These are phyloP conservation scores for Cryptoprocta ferox DNA, from an alignment of 2,797 vertebrate species.

Conservation along the genomic window DNA sequence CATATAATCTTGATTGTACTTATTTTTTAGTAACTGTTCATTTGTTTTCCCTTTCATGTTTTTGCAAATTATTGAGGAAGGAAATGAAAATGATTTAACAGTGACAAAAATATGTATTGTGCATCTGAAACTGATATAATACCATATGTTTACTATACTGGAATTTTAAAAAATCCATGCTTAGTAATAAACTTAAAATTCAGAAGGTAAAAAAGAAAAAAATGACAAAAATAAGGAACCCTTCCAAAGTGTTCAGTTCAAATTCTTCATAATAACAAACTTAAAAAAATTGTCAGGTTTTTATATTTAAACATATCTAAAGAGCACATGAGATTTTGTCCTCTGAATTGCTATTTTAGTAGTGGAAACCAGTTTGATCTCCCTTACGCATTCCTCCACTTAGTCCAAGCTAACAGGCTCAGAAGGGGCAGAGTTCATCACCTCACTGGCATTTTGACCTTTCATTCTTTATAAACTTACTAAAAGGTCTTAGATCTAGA, in stretches of 20 bases:
- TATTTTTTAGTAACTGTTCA: neutral
- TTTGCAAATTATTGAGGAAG: slow-evolving; percentile 6
- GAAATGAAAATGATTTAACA: slow-evolving; percentile 52
- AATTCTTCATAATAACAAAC: neutral
- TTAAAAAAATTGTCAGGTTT: neutral
- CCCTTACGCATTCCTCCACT: neutral
- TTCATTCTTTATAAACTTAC: slow-evolving; percentile 34
- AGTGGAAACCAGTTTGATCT: neutral
- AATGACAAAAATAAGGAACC: slow-evolving; percentile 26
- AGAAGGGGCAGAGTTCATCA: neutral
- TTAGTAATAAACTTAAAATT: neutral
- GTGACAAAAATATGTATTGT: slow-evolving; percentile 3
- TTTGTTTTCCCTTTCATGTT: slow-evolving; percentile 38
- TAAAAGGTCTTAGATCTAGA: neutral
- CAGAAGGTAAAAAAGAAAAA: neutral
- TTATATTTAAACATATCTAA: slow-evolving; percentile 25
- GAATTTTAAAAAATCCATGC: neutral
- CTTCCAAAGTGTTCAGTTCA: neutral
- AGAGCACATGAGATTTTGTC: slow-evolving; percentile 38
- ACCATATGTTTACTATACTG: neutral
- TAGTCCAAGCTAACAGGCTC: neutral
- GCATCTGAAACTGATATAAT: neutral
- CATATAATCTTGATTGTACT: neutral
- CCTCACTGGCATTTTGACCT: neutral
- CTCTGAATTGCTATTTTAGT: slow-evolving; percentile 8